Conservation (phyloP, 2,113 vertebrate species). For the Sisor rabdophorus region DNA sequence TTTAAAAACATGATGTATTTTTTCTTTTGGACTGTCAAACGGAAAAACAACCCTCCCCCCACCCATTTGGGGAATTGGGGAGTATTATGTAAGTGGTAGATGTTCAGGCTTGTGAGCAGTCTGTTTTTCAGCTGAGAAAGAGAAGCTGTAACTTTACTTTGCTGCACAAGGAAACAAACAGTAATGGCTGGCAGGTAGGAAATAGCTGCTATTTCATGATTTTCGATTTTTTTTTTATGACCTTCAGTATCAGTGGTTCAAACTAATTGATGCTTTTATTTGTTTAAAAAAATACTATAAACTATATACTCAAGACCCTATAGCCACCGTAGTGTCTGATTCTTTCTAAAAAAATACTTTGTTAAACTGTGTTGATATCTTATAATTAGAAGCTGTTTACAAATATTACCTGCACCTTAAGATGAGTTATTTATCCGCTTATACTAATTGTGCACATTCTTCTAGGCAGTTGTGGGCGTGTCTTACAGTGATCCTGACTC, state of each 20-base stretch:
- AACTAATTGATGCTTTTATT: background rate
- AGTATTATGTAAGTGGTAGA: background rate
- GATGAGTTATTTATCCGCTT: background rate
- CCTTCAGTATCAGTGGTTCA: too few relatives aligned
- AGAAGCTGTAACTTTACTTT: background rate
- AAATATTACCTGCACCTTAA: background rate
- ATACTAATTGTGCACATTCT: background rate
- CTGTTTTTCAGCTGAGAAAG: background rate
- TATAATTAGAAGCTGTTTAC: background rate
- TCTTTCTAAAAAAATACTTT: background rate
- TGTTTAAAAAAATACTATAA: background rate
- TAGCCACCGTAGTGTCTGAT: background rate
- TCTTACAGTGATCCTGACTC: constrained; percentile 25
- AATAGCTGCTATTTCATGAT: background rate
- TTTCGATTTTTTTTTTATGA: background rate
- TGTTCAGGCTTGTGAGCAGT: constrained; percentile 7
- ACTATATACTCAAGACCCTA: background rate
- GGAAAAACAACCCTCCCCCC: background rate
- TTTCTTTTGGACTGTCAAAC: too few relatives aligned
- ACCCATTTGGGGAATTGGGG: background rate
- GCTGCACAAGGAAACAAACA: background rate
- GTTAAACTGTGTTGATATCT: background rate
- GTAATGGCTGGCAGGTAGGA: constrained; percentile 2
- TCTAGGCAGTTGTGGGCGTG: constrained; percentile 5
- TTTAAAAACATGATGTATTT: too few relatives aligned